These are phyloP conservation scores for Pseudonaja textilis DNA, from an alignment of 2,113 vertebrate genomes.

Conservation along the genomic window DNA sequence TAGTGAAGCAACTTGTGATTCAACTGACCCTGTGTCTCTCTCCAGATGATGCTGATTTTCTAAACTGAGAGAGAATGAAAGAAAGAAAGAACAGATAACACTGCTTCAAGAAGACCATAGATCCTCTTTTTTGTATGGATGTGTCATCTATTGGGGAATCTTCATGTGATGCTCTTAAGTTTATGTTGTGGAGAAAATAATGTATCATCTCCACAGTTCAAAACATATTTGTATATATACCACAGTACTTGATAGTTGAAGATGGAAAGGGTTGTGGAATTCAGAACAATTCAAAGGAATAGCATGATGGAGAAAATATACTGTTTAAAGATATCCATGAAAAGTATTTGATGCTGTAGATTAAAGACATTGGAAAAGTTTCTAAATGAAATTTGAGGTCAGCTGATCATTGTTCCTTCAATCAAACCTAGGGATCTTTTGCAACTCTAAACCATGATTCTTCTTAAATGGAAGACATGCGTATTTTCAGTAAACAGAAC, in stretches of 20 bases:
- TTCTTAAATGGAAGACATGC: neutral
- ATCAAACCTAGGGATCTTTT: neutral
- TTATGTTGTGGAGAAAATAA: neutral
- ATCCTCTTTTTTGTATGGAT: neutral
- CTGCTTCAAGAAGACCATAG: neutral
- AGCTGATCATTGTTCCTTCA: neutral
- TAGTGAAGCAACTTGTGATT: neutral
- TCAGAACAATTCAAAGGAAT: constrained; percentile 48
- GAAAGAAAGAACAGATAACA: neutral
- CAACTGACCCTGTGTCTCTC: neutral
- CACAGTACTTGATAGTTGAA: constrained; percentile 41
- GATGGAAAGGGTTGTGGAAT: constrained; percentile 51
- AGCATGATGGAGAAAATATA: constrained; percentile 33
- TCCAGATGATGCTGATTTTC: neutral
- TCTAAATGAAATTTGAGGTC: neutral
- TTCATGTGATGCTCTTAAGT: neutral
- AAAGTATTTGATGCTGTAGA: constrained; percentile 8
- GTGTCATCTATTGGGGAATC: neutral
- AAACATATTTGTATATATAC: constrained; percentile 28
- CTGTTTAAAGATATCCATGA: constrained; percentile 8
- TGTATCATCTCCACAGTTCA: constrained; percentile 11
- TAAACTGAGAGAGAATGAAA: neutral
- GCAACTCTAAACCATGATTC: neutral
- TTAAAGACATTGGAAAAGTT: neutral
- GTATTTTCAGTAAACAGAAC: neutral